Evolutionary conservation across 1,140 invertebrate species (phyloP), one percentile per base, ranked within the genome.

Genomic region (Aphidius ervi): DNA sequence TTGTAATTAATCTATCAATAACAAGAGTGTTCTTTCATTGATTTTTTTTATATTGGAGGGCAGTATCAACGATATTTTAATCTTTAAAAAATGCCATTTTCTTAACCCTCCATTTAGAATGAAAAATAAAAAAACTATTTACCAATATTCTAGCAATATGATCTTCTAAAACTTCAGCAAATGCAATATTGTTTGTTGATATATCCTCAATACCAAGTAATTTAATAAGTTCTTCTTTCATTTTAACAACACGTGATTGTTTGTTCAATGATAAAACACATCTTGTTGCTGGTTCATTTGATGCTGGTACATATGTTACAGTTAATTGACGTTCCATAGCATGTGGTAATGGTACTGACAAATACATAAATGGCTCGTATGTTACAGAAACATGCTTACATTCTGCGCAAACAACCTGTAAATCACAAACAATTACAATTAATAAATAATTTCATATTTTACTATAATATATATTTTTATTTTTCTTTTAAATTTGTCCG

Each of bases 341-440:
- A 66, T 85, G 81, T 49, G 87, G 87, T 57, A 90, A 74, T 6
- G 87, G 87, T 45, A 90, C 83, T 16, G 87, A 87, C 4, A 90
- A 77, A 71, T 89, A 89, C 86, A 88, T 88, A 65, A 90, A 90
- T 42, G 88, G 87, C 67, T 90, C 88, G 67, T 87, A 88, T 8
- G 87, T 89, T 8, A 88, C 83, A 5, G 87, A 89, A 9, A 86
- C 79, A 70, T 87, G 86, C 45, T 82, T 81, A 74, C 88, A 90
- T 46, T 80, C 81, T n/a, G 82, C 83, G 66, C 88, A 90, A 37
- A 87, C 82, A 56, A 88, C 86, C 87, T 88, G 69, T 2, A 79
- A 81, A 57, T 47, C 46, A 65, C 57, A 61, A 53, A 55, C 58
- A 61, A n/a, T 50, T 39, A 59, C 4, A 58, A 5, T 42, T 50